Base-by-base conservation (phyloP, 2,888 invertebrate species). In the Agrotis exclamationis region DNA sequence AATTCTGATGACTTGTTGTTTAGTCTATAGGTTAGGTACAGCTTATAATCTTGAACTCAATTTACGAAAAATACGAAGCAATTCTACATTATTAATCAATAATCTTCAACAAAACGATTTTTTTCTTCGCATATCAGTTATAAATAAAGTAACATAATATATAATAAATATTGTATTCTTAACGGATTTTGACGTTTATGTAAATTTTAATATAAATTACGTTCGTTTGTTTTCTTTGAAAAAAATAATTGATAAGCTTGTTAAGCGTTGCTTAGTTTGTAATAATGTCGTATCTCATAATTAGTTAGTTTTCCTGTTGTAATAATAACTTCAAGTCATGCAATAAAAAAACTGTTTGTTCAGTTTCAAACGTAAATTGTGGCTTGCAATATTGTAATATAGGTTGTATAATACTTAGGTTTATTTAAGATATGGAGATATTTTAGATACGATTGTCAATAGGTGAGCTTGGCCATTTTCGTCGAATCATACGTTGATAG, bases 241-340 rank as follows among this genome's bases (percentile, higher is more conserved):
- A 82, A 75, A 66, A 76, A 50, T 76, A 81, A 82, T 82, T 79
- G 76, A 84, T 76, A 82, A 74, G 74, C 79, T 63, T 76, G 79
- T 81, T 82, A 79, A 79, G 74, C 62, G 74, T 83, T 74, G 70
- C 62, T 68, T 57, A 72, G 80, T 74, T 70, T 70, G 63, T 83
- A 76, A 79, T 84, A 81, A 84, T 84, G 69, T 81, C 76, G 70
- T 83, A 82, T 84, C 82, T 79, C 33, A 75, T 76, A 71, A 82
- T 79, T 82, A 79, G 68, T 65, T 62, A 24, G 66, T 83, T 83
- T 83, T 83, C 83, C 83, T 82, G 84, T 73, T 84, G 67, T 73
- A 76, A 83, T 82, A 71, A 77, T 69, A 74, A 81, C 74, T 57
- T 59, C 68, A 79, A 79, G 76, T 82, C 79, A 81, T 78, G 82